Conservation (phyloP, 2,797 vertebrate species). For the Chaetodon trifasciatus region DNA sequence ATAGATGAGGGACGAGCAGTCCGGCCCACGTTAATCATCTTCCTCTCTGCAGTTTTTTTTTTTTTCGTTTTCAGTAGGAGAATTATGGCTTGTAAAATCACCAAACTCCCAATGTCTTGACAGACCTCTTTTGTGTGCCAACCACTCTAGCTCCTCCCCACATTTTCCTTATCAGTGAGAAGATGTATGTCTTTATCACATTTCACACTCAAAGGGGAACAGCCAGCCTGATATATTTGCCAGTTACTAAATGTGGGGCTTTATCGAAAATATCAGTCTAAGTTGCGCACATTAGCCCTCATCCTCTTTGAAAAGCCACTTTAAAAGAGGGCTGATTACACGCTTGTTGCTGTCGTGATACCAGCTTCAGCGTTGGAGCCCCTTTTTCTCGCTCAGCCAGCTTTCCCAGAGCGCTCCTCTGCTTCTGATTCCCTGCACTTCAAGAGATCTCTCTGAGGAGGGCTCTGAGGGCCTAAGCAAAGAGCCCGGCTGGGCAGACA, state of each 20-base stretch:
- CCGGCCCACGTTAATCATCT: constrained; percentile 82
- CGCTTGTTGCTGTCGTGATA: constrained; percentile 85
- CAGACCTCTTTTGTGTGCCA: constrained; percentile 81
- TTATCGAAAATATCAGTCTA: constrained; percentile 85
- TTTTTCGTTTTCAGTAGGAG: constrained; percentile 56
- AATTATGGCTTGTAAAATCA: constrained; percentile 81
- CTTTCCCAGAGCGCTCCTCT: constrained; percentile 78
- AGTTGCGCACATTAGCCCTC: constrained; percentile 84
- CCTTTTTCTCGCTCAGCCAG: constrained; percentile 72
- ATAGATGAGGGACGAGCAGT: constrained; percentile 81
- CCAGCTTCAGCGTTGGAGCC: constrained; percentile 57
- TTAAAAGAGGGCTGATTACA: constrained; percentile 84
- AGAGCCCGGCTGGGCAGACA: constrained; percentile 69
- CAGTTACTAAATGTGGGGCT: constrained; percentile 82
- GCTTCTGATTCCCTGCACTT: constrained; percentile 80
- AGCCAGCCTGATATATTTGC: constrained; percentile 82
- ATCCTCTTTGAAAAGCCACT: constrained; percentile 82
- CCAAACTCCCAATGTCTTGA: constrained; percentile 79
- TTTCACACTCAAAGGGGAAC: constrained; percentile 83
- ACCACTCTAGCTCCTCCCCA: constrained; percentile 76
- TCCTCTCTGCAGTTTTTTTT: constrained; percentile 60
- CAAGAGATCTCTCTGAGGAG: constrained; percentile 83
- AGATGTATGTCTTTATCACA: constrained; percentile 86
- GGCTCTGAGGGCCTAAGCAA: constrained; percentile 81
- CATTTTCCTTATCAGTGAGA: constrained; percentile 80